Base-by-base conservation (phyloP, 2,113 vertebrate species). In the Tenrec ecaudatus region DNA sequence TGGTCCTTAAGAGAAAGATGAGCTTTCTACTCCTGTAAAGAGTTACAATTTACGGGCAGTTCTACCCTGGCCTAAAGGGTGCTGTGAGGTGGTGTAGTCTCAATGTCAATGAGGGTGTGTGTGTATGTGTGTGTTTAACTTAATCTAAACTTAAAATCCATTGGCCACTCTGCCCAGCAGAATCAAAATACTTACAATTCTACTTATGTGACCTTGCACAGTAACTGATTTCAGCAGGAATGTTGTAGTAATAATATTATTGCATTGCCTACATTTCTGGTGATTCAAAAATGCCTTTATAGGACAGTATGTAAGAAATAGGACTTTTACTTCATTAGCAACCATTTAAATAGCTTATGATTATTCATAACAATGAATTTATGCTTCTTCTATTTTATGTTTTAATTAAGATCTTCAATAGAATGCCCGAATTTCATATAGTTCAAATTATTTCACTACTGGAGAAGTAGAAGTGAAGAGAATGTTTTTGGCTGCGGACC, bases 211-310 rank as follows among this genome's bases (percentile, higher is more conserved):
- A 89, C 22, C 31, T 92, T 91, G 57, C 53, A 33, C 47, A 78
- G 20, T 20, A 81, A 1, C 7, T 89, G 53, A 64, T 19, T 36
- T 83, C 43, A 90, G 77, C 29, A 47, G 23, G 11, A 91, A 83
- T 62, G 10, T 80, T 87, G 78, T 12, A 0, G 8, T 22, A 23
- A 38, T 80, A 73, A 53, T 89, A 47, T 73, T 66, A 69, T 29
- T 78, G 43, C 2, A 38, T 33, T 43, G 0, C 1, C 10, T 78
- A 8, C 68, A 86, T 92, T 79, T 58, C 27, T 57, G 29, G 27
- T n/a, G 33, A 85, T 80, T 81, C 8, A 91, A 88, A 90, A 82
- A 62, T 82, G 19, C 29, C 33, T 94, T 90, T 80, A 43, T 16
- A 27, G 60, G 75, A 10, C 36, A 73, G 38, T 2, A 82, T 53